Base-by-base conservation (phyloP, 2,797 vertebrate species). In the Ceyx erithaca region DNA sequence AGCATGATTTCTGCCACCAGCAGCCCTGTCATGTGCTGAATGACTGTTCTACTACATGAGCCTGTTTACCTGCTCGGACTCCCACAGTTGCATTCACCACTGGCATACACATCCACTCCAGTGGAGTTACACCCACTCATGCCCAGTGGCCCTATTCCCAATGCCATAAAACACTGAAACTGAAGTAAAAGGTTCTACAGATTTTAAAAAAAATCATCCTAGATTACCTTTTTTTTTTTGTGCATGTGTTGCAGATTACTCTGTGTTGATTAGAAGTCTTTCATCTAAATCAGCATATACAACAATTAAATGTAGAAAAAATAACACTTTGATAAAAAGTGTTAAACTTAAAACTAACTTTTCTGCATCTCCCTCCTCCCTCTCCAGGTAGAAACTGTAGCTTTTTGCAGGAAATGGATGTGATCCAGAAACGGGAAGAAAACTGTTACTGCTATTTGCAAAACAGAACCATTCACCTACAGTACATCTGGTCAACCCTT, bases 401-500 rank as follows among this genome's bases (percentile, higher is more conserved):
- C 64, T 9, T 77, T 79, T 58, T 98, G 89, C 94, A 97, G 70
- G 96, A 96, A 80, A 96, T 63, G 69, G 95, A 95, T 41, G 37
- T 95, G 22, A 91, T 97, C 46, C 67, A 85, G 79, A 80, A 85
- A 45, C 73, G 18, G 46, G 48, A 49, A 15, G 94, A 97, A 81
- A 48, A 49, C 62, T 98, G 98, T 81, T 98, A 97, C 18, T 98
- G 98, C 95, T 97, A 96, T 6, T 54, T 96, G 87, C 97, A 95
- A 59, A 94, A 96, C 78, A 89, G 85, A 82, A 96, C 86, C 19
- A 8, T 96, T 40, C 70, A 81, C 43, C 93, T 98, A 64, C 96
- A 94, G 46, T 95, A 97, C 43, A 1, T 97, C 30, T 98, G 97
- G 98, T 98, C 98, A 0, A 96, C 96, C 37, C 25, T 98, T 15